Conservation (phyloP, 2,113 vertebrate species). For the Leucoraja erinaceus region DNA sequence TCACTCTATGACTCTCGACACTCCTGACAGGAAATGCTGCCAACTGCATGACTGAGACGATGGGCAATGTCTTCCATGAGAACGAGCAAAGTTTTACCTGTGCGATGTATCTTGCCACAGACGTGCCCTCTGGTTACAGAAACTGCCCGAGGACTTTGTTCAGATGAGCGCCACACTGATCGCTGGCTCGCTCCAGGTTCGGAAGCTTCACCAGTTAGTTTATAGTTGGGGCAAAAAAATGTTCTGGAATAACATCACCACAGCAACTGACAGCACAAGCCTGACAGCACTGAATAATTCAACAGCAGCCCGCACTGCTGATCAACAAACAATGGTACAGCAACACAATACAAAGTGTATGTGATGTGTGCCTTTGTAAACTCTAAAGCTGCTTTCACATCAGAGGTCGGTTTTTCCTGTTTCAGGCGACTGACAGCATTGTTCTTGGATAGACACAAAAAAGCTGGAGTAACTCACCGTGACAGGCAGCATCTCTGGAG, state of each 20-base stretch:
- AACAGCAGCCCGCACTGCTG: not conserved
- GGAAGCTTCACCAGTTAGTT: not conserved
- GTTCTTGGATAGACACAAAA: too few species aligned
- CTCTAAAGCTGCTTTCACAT: not conserved
- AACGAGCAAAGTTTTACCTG: not conserved
- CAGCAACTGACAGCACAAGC: not conserved
- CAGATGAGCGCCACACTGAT: not conserved
- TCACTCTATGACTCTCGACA: too few species aligned
- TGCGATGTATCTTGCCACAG: too few species aligned
- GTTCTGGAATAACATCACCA: constrained; percentile 24
- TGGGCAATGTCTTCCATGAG: not conserved
- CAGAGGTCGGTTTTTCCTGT: not conserved
- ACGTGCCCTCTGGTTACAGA: not conserved
- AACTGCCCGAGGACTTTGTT: not conserved
- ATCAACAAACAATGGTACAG: not conserved
- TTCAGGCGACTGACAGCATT: too few species aligned
- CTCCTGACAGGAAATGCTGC: too few species aligned
- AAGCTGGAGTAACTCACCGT: too few species aligned
- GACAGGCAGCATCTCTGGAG: too few species aligned
- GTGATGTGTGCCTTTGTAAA: not conserved
- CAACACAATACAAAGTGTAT: not conserved
- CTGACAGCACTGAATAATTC: constrained; percentile 33
- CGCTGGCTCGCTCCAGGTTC: not conserved
- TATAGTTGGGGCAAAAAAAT: not conserved
- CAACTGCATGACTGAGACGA: not conserved